Base-by-base conservation (phyloP, 1,140 invertebrate species). In the Nephotettix cincticeps region DNA sequence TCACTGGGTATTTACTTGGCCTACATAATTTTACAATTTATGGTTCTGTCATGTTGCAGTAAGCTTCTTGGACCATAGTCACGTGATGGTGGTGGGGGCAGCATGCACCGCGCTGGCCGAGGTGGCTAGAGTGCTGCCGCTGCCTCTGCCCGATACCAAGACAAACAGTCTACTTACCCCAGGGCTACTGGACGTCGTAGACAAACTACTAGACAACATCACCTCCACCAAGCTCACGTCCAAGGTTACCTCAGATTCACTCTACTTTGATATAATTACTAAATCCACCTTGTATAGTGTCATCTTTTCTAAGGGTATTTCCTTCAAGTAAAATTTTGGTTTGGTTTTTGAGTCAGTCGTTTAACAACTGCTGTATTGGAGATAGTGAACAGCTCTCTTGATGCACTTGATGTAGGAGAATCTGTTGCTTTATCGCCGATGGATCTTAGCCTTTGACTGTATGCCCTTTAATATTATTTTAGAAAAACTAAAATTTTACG, bases 71-170 rank as follows among this genome's bases (percentile, higher is more conserved):
- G 83, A 83, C 43, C 84, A 85, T 73, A 80, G 80, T 56, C 86
- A 88, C 75, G 77, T 81, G 0, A 71, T 90, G 27, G 76, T 92
- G 56, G 80, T 88, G 19, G 84, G 83, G 70, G 86, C 86, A 19
- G 88, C 90, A 0, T 88, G 88, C 75, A 81, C 85, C 68, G 86
- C 89, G 21, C 79, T 94, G 56, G 90, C 91, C 17, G 81, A 89
- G 40, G 84, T 95, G 28, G 89, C 87, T 23, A 86, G 90, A 75
- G 86, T 85, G 72, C 84, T 82, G 64, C 77, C 86, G 17, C 77
- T 94, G 27, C 91, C 91, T 0, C 78, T 93, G 45, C 74, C 84
- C 2, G 79, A 83, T 73, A 85, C 85, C 73, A 79, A 77, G 13
- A 80, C 81, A 72, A 78, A 78, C 1, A 78, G 80, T 61, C 72